Evolutionary conservation across 2,888 invertebrate genomes (phyloP).

Genomic region (Pollenia angustigena): DNA sequence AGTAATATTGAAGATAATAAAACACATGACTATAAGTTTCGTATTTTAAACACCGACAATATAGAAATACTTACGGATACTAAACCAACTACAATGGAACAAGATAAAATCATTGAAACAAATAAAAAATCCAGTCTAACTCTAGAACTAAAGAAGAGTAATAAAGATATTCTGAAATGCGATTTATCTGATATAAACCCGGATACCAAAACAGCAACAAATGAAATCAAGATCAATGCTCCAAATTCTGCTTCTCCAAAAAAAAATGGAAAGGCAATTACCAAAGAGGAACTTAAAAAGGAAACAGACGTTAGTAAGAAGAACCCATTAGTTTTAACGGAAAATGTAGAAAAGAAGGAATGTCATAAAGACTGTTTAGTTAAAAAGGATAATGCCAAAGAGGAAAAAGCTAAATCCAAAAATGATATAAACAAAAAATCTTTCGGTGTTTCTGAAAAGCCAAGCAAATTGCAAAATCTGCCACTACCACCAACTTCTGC

Average conservation of each 20-base stretch:
- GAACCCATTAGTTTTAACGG: neutral
- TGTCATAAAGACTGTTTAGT: neutral
- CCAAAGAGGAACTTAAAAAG: constrained; percentile 8
- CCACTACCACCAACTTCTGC: constrained; percentile 64
- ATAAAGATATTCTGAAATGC: neutral
- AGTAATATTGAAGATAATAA: neutral
- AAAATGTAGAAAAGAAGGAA: constrained; percentile 14
- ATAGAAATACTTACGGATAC: neutral
- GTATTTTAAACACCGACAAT: neutral
- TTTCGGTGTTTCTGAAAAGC: neutral
- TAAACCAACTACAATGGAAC: neutral
- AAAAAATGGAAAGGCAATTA: constrained; percentile 5
- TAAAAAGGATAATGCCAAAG: constrained; percentile 25
- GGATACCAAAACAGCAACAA: neutral
- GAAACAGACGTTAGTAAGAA: neutral
- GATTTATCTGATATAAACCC: neutral
- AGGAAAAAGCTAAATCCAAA: constrained; percentile 6
- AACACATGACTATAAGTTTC: neutral
- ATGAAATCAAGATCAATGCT: constrained; percentile 10
- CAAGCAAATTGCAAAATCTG: constrained; percentile 15
- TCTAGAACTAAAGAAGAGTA: neutral
- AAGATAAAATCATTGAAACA: neutral
- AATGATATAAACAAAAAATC: neutral
- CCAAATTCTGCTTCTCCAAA: neutral
- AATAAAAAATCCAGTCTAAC: neutral